phyloP scores from a whole-genome alignment of 2,888 invertebrate species.

The Idaea straminata region DNA sequence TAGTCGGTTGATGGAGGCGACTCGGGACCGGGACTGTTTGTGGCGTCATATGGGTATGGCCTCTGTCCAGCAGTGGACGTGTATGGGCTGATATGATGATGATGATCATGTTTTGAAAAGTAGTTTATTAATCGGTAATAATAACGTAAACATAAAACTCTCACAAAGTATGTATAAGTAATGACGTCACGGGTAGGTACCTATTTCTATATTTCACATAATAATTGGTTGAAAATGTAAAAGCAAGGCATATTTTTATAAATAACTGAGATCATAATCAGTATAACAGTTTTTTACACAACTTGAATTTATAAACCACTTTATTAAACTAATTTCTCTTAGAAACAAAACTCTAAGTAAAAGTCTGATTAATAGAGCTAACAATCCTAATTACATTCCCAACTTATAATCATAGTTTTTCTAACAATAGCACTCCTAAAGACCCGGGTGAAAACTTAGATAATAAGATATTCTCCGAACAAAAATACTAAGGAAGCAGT shows the following conservation, averaged over 20 bases:
- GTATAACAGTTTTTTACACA: not conserved
- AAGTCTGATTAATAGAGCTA: not conserved
- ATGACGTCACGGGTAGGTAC: too few relatives aligned
- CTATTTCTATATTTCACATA: too few relatives aligned
- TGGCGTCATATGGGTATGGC: too few relatives aligned
- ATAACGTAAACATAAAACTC: not conserved
- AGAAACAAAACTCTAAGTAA: constrained; percentile 1
- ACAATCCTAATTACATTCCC: not conserved
- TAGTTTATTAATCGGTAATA: not conserved
- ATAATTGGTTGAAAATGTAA: too few relatives aligned
- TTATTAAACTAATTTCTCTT: not conserved
- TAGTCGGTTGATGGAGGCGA: too few relatives aligned
- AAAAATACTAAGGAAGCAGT: constrained; percentile 28
- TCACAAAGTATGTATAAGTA: too few relatives aligned
- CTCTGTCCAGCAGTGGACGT: too few relatives aligned
- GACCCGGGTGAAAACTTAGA: constrained; percentile 21
- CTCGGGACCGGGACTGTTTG: too few relatives aligned
- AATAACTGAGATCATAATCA: too few relatives aligned
- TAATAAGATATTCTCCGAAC: constrained; percentile 27
- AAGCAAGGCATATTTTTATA: too few relatives aligned
- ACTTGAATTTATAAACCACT: constrained; percentile 7
- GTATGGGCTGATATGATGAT: too few relatives aligned
- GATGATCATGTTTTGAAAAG: too few relatives aligned
- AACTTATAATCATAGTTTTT: constrained; percentile 12
- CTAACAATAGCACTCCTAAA: constrained; percentile 6